Conservation (phyloP, 2,888 invertebrate genomes). For the Lasioglossum zephyrum region DNA sequence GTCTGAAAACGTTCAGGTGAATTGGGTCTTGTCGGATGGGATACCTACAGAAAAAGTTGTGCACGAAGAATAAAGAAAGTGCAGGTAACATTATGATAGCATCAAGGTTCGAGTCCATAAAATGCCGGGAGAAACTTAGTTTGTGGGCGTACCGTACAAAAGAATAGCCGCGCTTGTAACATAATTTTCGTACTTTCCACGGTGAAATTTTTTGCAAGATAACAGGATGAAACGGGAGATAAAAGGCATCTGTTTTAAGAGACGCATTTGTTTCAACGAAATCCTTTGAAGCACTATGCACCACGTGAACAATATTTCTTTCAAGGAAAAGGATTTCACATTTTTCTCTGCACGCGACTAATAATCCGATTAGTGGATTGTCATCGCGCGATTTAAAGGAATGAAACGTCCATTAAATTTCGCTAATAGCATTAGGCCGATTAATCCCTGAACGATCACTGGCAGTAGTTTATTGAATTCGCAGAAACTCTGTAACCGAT, state of each 20-base stretch:
- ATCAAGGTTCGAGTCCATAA: conserved; percentile 13
- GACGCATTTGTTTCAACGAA: background rate
- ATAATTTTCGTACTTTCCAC: background rate
- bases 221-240: background rate
- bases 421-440: background rate
- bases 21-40: background rate
- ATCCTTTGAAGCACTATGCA: no score
- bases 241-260: background rate
- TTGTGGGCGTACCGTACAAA: background rate
- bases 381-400: background rate
- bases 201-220: background rate
- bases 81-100: conserved; percentile 29
- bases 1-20: conserved; percentile 13
- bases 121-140: conserved; percentile 20
- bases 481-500: background rate
- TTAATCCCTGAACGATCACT: background rate
- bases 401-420: background rate
- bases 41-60: background rate
- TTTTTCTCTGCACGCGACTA: background rate
- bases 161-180: background rate
- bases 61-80: conserved; percentile 30
- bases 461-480: background rate
- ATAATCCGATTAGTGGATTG: background rate
- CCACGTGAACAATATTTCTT: background rate
- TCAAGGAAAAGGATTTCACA: background rate